Percentiles rank a stretch among this genome's conserved stretches.
Conservation (phyloP, 2,888 invertebrate genomes). For the Macrosoma leucophasiata region DNA sequence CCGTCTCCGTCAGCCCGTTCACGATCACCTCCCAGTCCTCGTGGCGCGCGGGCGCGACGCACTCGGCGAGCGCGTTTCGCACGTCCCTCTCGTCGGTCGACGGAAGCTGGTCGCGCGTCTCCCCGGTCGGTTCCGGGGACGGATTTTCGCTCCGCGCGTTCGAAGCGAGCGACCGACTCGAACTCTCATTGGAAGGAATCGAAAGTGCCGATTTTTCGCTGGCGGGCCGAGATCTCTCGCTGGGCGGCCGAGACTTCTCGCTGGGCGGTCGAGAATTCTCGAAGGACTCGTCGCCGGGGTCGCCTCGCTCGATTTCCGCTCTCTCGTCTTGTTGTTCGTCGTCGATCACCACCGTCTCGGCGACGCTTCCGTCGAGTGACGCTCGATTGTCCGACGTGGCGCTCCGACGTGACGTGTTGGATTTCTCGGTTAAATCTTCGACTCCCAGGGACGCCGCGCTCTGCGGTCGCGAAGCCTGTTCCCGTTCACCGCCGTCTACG, state of each 20-base stretch:
- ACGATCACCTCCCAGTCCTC: slow-evolving; percentile 89
- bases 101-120: slow-evolving; percentile 32
- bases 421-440: slow-evolving; percentile 55
- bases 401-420: too few species aligned
- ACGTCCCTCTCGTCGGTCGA: slow-evolving; percentile 49
- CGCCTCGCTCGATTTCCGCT: too few species aligned
- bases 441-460: slow-evolving; percentile 54
- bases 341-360: too few species aligned
- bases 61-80: slow-evolving; percentile 55
- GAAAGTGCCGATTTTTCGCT: slow-evolving; percentile 34
- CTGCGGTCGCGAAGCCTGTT: slow-evolving; percentile 33
- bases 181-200: slow-evolving; percentile 33
- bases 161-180: slow-evolving; percentile 35
- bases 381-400: too few species aligned
- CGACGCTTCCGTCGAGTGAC: too few species aligned
- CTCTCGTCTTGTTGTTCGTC: too few species aligned
- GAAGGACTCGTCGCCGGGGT: too few species aligned
- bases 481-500: slow-evolving; percentile 27
- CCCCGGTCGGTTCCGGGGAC: slow-evolving; percentile 40
- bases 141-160: slow-evolving; percentile 37
- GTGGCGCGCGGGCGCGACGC: slow-evolving; percentile 75
- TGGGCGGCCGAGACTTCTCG: slow-evolving; percentile 8
- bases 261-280: too few species aligned
- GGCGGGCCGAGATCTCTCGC: slow-evolving; percentile 16
- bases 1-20: slow-evolving; percentile 81